Percentiles rank a stretch among this genome's conserved stretches.
Conservation (phyloP, 2,888 invertebrate genomes). For the Melolontha melolontha region DNA sequence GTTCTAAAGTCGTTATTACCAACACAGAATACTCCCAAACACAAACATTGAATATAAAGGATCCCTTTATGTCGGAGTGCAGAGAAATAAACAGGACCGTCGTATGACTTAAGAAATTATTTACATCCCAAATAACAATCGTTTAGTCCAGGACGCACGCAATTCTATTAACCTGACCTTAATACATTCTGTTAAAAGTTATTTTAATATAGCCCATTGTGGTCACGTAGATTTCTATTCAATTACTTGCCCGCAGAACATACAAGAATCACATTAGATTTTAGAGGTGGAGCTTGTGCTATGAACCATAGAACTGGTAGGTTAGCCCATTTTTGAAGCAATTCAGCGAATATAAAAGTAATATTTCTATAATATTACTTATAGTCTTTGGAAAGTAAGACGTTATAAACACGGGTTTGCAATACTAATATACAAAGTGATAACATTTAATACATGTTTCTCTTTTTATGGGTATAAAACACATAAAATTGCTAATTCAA, state of each 20-base stretch:
- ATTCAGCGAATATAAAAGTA: too few relatives aligned
- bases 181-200: conserved; percentile 15
- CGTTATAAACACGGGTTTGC: too few relatives aligned
- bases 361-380: too few relatives aligned
- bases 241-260: not conserved
- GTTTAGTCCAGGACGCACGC: conserved; percentile 20
- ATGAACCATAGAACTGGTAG: conserved; percentile 31
- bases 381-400: too few relatives aligned
- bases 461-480: too few relatives aligned
- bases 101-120: conserved; percentile 29
- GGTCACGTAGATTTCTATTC: conserved; percentile 3
- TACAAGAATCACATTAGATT: conserved; percentile 1
- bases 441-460: too few relatives aligned
- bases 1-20: conserved; percentile 28
- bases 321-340: conserved; percentile 4
- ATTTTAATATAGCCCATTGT: conserved; percentile 14
- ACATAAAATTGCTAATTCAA: too few relatives aligned
- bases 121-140: conserved; percentile 23
- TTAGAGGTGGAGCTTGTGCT: conserved; percentile 15
- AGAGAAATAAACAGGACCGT: conserved; percentile 15
- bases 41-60: conserved; percentile 37
- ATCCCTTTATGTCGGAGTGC: conserved; percentile 25
- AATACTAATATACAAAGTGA: too few relatives aligned
- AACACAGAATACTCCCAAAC: conserved; percentile 22
- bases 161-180: conserved; percentile 17